Base-by-base conservation (phyloP, 2,797 vertebrate genomes). In the Buceros bicornis region DNA sequence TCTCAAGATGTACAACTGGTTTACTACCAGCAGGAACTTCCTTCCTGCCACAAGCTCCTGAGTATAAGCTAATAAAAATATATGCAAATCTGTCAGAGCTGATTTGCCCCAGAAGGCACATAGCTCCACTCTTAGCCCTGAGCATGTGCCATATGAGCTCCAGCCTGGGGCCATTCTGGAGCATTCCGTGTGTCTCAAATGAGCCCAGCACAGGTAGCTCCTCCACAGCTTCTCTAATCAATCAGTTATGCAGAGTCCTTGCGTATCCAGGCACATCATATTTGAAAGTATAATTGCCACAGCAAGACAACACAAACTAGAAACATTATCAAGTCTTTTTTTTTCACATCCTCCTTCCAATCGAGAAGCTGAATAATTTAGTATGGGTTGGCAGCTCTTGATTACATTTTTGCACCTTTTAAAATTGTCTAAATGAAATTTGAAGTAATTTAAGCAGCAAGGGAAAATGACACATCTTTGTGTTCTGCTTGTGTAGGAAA, bases 231-330 rank as follows among this genome's bases (percentile, higher is more conserved):
- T 37, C 83, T n/a, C 69, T 82, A 92, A 71, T 91, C 94, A 93
- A 65, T 89, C 94, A 87, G 87, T 54, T 71, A 71, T 78, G 43
- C 85, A 70, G 2, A 53, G 77, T 54, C 78, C 93, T 76, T 43
- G 65, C 22, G 3, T 73, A 95, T 58, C 77, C 90, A 92, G 80
- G 78, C 94, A 86, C 54, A 25, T 16, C 64, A 0, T 5, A 93
- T 96, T 95, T 97, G 95, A 93, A 97, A 97, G 92, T 95, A 71
- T 95, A 97, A 97, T 96, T 95, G 86, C 83, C 83, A 62, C 92
- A 95, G 95, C 69, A 92, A 97, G 90, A 94, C 85, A 96, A 97
- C 93, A 94, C 90, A 90, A 95, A 95, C 92, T 26, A 65, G 91
- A 85, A 92, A 87, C 90, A 62, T 80, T 78, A 93, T 73, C 83